A percentile compares a stretch with the other conserved stretches of the same genome.
phyloP scores from a whole-genome alignment of 2,113 vertebrate species.

The Scomber scombrus region DNA sequence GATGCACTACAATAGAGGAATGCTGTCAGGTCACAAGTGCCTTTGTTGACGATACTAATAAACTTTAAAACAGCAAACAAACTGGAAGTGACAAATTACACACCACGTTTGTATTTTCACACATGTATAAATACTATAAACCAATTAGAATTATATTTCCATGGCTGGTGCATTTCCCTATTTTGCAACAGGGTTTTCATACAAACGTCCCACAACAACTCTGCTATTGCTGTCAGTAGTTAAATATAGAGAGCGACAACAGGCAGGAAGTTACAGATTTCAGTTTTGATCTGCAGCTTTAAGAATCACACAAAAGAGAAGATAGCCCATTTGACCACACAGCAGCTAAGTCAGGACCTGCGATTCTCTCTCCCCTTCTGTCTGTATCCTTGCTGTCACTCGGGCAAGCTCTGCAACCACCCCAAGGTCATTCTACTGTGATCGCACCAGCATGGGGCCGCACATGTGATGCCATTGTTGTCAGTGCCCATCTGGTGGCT shows the following conservation, averaged over 20 bases:
- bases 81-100: neutral
- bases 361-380: conserved; percentile 30
- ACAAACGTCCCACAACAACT: neutral
- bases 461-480: conserved; percentile 74
- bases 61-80: neutral
- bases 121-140: neutral
- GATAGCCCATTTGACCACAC: conserved; percentile 25
- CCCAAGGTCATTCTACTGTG: conserved; percentile 80
- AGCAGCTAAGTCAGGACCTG: conserved; percentile 34
- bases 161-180: neutral
- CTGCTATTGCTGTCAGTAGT: neutral
- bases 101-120: neutral
- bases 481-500: conserved; percentile 83
- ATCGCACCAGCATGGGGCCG: conserved; percentile 71
- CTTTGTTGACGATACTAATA: neutral
- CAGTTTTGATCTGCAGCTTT: conserved; percentile 6
- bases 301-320: conserved; percentile 23
- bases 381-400: conserved; percentile 59
- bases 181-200: neutral
- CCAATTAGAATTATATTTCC: neutral
- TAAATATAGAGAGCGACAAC: neutral
- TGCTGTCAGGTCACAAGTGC: neutral
- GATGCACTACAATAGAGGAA: neutral
- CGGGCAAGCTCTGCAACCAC: conserved; percentile 48
- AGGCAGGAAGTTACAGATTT: neutral